A percentile compares a stretch with the other conserved stretches of the same genome.
Evolutionary conservation across 2,888 invertebrate genomes (phyloP).

Genomic region (Pseudococcus jackbeardsleyi): DNA sequence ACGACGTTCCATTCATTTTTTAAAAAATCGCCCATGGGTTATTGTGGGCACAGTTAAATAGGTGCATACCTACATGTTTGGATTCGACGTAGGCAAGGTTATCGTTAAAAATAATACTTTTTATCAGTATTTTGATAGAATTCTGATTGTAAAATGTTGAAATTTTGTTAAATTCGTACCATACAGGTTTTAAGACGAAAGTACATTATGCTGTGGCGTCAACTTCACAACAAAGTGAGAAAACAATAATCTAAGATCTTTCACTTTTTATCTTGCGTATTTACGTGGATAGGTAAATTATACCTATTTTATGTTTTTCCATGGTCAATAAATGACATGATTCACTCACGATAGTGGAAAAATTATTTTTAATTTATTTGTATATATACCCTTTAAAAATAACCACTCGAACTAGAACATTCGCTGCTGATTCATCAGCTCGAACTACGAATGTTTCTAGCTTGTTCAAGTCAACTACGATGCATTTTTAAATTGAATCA

Average conservation of each 20-base stretch:
- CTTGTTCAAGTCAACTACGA: background rate
- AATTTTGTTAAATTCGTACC: background rate
- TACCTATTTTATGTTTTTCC: background rate
- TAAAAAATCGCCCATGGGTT: background rate
- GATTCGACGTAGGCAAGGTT: background rate
- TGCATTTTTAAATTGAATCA: slow-evolving; percentile 4
- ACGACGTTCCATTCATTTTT: background rate
- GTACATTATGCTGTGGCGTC: background rate
- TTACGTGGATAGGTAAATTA: background rate
- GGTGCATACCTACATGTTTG: background rate
- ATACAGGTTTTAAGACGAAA: background rate
- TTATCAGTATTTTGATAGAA: slow-evolving; percentile 43
- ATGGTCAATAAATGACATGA: background rate
- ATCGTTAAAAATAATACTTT: slow-evolving; percentile 16
- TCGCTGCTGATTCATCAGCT: background rate
- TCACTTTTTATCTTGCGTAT: background rate
- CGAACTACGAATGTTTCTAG: background rate
- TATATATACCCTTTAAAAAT: background rate
- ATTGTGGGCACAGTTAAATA: background rate
- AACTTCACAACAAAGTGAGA: background rate
- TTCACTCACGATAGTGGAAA: background rate
- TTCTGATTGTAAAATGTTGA: background rate
- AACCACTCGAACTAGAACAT: background rate
- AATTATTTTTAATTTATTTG: background rate
- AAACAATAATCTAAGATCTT: background rate